Evolutionary conservation across 2,888 invertebrate species (phyloP), one percentile per base, ranked within the genome.

Genomic region (Lasioglossum morio): DNA sequence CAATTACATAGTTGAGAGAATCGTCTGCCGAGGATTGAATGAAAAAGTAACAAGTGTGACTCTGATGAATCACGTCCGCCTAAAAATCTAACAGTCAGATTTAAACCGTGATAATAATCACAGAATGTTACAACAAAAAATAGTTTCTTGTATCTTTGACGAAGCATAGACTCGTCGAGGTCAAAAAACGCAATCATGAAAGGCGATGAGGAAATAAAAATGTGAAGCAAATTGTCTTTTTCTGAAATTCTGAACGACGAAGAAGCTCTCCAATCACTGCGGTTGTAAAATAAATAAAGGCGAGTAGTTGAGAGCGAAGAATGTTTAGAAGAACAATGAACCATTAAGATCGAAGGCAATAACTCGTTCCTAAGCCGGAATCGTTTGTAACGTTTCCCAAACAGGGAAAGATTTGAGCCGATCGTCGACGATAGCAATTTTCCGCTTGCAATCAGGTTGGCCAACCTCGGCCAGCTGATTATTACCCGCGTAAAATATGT

Each of bases 401-500:
- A 43, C 60, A 83, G 37, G 40, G 23, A 43, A 27, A 63, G 72
- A 43, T n/a, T 30, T 19, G 10, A 37, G n/a, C 73, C 57, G 84
- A 73, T 84, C 77, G 40, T 60, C 69, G 48, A 23, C 34, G 84
- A 83, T 84, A 84, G 74, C 60, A 78, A 84, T 84, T 84, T 84
- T 74, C 85, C 69, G 53, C 46, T 53, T 4, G 19, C 69, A 48
- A 69, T 77, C 66, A 66, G 34, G 57, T 84, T 60, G 73, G 84
- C 74, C 84, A 77, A 69, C 73, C 37, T 40, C 34, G n/a, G 57
- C 43, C 46, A 40, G 70, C 74, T 53, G 78, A 60, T 75, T 78
- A 84, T 84, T 76, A 84, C 53, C 72, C n/a, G 19, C 34, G 37
- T 72, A 79, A 85, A 79, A 84, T 85, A 78, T 85, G 77, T 77